Evolutionary conservation across 92 coral and sea anemone genomes (phyloP).

Genomic region (Porites divaricata): DNA sequence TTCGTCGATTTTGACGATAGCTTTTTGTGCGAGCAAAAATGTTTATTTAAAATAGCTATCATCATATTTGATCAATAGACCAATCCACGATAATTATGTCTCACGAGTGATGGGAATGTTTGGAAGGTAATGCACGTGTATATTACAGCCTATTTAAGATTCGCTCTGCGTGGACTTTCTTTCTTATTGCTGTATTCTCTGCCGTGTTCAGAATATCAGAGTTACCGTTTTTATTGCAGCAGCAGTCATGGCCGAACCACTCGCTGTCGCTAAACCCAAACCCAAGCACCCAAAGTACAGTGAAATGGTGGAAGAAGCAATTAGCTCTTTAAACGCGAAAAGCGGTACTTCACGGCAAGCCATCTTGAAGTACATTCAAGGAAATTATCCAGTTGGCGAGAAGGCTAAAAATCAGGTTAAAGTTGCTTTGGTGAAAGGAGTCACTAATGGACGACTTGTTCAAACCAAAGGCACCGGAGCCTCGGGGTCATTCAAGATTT

Average conservation of each 20-base stretch:
- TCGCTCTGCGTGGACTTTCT: no score
- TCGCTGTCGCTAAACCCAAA: constrained; percentile 40
- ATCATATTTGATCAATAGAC: not conserved
- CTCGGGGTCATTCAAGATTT: constrained; percentile 82
- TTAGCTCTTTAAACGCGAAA: constrained; percentile 74
- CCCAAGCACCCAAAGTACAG: constrained; percentile 76
- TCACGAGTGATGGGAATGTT: not conserved
- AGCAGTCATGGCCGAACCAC: constrained; percentile 13
- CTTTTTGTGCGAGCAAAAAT: not conserved
- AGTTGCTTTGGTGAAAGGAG: constrained; percentile 77
- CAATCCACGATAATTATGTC: constrained; percentile 2
- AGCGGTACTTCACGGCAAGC: constrained; percentile 93
- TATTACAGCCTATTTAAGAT: constrained; percentile 19
- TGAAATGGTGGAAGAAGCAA: constrained; percentile 87
- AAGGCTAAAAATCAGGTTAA: constrained; percentile 65
- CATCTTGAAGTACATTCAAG: constrained; percentile 74
- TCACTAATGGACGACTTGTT: constrained; percentile 64
- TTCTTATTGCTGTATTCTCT: not conserved
- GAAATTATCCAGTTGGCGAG: constrained; percentile 76
- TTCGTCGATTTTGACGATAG: not conserved
- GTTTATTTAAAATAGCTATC: not conserved
- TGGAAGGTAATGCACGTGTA: constrained; percentile 4
- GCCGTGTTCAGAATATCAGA: not conserved
- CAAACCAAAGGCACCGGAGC: constrained; percentile 90
- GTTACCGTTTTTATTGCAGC: not conserved